Conservation (phyloP, 1,140 invertebrate species). For the Nephila pilipes region DNA sequence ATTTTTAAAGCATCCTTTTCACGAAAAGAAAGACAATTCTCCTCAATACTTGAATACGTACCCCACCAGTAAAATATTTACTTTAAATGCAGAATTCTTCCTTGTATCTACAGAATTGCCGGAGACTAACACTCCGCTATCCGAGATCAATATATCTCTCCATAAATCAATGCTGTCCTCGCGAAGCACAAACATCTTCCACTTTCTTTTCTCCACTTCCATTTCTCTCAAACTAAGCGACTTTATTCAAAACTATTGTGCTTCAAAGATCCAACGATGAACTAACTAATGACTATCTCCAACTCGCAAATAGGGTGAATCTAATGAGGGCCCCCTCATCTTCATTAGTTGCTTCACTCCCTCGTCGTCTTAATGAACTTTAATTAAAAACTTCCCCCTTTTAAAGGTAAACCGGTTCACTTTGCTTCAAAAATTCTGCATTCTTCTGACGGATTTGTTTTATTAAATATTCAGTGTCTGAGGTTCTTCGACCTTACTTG, state of each 20-base stretch:
- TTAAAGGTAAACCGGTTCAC: not conserved
- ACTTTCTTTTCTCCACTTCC: not conserved
- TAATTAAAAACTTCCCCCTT: constrained; percentile 11
- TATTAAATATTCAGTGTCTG: not conserved
- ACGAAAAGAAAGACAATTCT: not conserved
- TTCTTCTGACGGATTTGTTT: not conserved
- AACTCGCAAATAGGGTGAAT: not conserved
- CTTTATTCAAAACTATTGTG: constrained; percentile 26
- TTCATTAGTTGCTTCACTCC: constrained; percentile 4
- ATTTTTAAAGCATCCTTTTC: not conserved
- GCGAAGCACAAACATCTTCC: not conserved
- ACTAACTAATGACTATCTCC: constrained; percentile 3
- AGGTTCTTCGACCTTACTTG: not conserved
- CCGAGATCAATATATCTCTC: constrained; percentile 1
- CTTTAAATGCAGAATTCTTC: constrained; percentile 11
- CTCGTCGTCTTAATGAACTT: constrained; percentile 28
- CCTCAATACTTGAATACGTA: not conserved
- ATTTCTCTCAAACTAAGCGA: constrained; percentile 3
- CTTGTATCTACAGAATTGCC: constrained; percentile 10
- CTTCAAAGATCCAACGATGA: constrained; percentile 11
- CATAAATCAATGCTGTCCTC: constrained; percentile 18
- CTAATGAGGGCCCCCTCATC: constrained; percentile 20
- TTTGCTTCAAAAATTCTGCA: not conserved
- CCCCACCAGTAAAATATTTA: not conserved
- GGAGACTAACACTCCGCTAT: not conserved